phyloP scores from a whole-genome alignment of 2,113 vertebrate genomes.

The Micronisus gabar region DNA sequence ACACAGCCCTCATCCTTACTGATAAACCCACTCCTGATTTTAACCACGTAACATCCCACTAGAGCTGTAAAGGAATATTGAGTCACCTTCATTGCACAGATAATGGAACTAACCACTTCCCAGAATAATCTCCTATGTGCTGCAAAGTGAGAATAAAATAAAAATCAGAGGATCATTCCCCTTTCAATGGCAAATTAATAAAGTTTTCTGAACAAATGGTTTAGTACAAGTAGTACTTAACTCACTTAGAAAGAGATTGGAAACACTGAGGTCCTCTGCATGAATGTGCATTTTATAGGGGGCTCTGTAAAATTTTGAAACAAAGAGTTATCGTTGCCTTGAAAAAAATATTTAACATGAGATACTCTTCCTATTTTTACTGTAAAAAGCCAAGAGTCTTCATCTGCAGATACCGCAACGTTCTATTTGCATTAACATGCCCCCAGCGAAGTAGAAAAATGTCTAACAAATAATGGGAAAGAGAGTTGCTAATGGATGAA shows the following conservation, averaged over 20 bases:
- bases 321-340: neutral
- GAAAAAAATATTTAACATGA: neutral
- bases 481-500: neutral
- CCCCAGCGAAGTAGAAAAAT: neutral
- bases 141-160: neutral
- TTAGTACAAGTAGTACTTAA: neutral
- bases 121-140: neutral
- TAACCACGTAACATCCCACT: rapidly evolving
- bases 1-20: neutral
- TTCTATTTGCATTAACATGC: neutral
- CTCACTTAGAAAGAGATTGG: neutral
- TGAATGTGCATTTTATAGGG: neutral
- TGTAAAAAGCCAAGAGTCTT: neutral
- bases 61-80: neutral
- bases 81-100: neutral
- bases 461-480: neutral
- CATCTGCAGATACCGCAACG: neutral
- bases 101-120: neutral
- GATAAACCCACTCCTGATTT: neutral
- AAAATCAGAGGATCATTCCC: neutral
- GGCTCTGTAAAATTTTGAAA: neutral
- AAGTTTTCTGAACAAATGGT: neutral
- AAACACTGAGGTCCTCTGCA: neutral
- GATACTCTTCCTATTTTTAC: neutral
- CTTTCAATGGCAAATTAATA: neutral